Conservation (phyloP, 2,888 invertebrate genomes). For the Unio delphinus region DNA sequence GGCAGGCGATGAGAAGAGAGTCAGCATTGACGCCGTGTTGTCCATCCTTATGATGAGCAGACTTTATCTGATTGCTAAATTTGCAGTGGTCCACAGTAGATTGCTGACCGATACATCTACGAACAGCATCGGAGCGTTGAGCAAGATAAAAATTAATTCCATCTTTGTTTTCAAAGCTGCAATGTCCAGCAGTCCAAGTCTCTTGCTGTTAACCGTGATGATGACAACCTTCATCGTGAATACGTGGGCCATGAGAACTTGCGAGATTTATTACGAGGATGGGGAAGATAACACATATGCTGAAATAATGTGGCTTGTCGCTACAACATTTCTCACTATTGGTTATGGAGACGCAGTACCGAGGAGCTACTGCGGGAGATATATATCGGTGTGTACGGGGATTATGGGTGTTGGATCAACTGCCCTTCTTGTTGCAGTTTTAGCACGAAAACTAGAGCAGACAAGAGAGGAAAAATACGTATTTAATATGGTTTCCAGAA, state of each 20-base stretch:
- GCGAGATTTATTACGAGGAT: constrained; percentile 57
- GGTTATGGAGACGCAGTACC: constrained; percentile 61
- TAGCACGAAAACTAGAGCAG: constrained; percentile 57
- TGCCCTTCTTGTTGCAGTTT: constrained; percentile 58
- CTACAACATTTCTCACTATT: constrained; percentile 61
- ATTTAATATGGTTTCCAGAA: constrained; percentile 54
- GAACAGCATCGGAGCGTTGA: constrained; percentile 55
- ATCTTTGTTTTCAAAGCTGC: constrained; percentile 61
- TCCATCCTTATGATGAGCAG: constrained; percentile 60
- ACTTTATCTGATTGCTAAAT: constrained; percentile 58
- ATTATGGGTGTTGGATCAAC: constrained; percentile 58
- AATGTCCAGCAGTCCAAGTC: constrained; percentile 52
- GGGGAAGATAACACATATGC: constrained; percentile 40
- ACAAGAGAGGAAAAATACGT: constrained; percentile 56
- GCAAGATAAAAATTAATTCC: constrained; percentile 58
- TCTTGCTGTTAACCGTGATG: constrained; percentile 50
- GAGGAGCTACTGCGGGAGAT: constrained; percentile 59
- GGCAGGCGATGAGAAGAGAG: constrained; percentile 24
- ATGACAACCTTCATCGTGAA: constrained; percentile 51
- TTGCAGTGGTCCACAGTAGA: constrained; percentile 57
- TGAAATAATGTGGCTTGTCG: constrained; percentile 61
- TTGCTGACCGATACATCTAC: constrained; percentile 56
- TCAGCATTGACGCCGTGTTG: constrained; percentile 54
- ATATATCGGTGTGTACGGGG: constrained; percentile 54
- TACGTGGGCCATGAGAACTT: constrained; percentile 62